Evolutionary conservation across 2,888 invertebrate species (phyloP).

Genomic region (Mechanitis messenoides): DNA sequence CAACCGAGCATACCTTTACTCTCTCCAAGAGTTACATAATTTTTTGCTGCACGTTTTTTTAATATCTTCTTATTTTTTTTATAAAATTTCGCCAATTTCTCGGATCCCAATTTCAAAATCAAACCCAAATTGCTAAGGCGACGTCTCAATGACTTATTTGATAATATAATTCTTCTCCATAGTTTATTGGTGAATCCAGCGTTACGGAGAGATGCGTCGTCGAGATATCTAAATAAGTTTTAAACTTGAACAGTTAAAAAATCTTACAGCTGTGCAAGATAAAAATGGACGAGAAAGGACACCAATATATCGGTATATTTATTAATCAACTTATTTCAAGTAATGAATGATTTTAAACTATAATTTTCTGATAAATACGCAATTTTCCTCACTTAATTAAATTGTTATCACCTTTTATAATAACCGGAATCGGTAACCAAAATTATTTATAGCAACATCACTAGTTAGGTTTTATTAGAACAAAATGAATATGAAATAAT

Average conservation of each 20-base stretch:
- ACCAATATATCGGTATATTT: too few species aligned
- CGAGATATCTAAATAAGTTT: conserved; percentile 46
- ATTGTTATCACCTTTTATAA: too few species aligned
- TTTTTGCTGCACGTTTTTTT: conserved; percentile 37
- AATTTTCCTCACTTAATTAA: too few species aligned
- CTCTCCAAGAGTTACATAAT: conserved; percentile 43
- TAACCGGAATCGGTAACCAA: too few species aligned
- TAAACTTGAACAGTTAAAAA: too few species aligned
- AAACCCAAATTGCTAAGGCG: conserved; percentile 55
- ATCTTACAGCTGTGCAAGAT: neutral
- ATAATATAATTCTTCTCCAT: conserved; percentile 54
- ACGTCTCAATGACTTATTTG: conserved; percentile 44
- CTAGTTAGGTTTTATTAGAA: too few species aligned
- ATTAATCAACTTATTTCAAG: too few species aligned
- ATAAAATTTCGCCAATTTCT: conserved; percentile 45
- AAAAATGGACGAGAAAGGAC: too few species aligned
- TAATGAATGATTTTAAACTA: too few species aligned
- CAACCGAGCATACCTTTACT: conserved; percentile 36
- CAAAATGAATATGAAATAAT: too few species aligned
- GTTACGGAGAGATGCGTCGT: conserved; percentile 45
- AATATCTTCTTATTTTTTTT: conserved; percentile 42
- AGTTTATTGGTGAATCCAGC: conserved; percentile 41
- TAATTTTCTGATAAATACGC: too few species aligned
- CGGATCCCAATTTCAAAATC: conserved; percentile 50
- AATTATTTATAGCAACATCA: too few species aligned